These are phyloP conservation scores for Phyllostomus hastatus DNA, from an alignment of 2,113 vertebrate genomes.

Conservation along the genomic window DNA sequence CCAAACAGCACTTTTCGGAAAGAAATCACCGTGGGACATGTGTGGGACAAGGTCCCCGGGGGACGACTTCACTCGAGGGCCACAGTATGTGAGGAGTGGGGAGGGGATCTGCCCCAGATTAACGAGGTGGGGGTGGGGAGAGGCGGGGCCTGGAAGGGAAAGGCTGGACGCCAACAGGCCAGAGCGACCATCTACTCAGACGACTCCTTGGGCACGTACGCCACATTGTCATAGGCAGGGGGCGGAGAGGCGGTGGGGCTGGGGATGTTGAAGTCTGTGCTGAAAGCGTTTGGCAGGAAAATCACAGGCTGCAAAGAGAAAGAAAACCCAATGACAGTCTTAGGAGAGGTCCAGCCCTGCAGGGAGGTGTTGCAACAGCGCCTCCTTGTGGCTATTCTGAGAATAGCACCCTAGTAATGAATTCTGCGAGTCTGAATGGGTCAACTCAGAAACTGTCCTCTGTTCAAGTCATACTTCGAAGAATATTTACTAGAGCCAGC, in stretches of 20 bases:
- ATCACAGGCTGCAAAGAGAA: slow-evolving; percentile 57
- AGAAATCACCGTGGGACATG: background rate
- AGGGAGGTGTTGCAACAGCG: background rate
- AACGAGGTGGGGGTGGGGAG: background rate
- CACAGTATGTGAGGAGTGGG: background rate
- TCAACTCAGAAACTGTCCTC: background rate
- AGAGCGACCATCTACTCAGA: background rate
- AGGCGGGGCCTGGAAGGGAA: background rate
- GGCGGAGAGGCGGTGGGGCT: slow-evolving; percentile 56
- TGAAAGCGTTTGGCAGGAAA: slow-evolving; percentile 67
- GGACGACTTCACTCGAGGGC: background rate
- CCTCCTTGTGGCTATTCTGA: background rate
- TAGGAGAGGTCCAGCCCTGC: background rate
- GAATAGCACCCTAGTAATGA: background rate
- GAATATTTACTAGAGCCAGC: background rate
- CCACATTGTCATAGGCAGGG: slow-evolving; percentile 73
- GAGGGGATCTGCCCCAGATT: background rate
- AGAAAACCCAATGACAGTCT: background rate
- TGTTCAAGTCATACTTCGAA: background rate
- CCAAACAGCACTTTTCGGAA: background rate
- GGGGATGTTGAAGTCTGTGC: slow-evolving; percentile 62
- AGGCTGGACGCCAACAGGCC: background rate
- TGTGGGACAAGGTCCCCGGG: background rate
- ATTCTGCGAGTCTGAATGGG: fast-evolving
- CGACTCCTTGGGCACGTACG: slow-evolving; percentile 56